These are phyloP conservation scores for Oscheius sp. DNA, from an alignment of 1,140 invertebrate species.

Conservation along the genomic window DNA sequence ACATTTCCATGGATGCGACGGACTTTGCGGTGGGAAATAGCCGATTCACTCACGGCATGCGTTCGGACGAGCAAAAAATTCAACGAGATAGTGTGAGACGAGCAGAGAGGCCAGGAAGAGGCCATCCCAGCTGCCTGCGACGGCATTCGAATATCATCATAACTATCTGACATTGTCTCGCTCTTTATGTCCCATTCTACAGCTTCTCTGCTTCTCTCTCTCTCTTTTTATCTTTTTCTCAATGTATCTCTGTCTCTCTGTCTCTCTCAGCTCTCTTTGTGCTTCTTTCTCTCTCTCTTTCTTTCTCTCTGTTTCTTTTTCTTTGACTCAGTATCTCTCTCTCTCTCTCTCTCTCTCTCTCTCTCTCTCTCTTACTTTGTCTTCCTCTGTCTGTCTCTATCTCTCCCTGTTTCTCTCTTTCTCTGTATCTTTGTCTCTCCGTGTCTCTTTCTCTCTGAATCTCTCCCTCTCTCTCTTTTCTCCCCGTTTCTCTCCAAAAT, in stretches of 20 bases:
- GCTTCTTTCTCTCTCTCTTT: not conserved
- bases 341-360: constrained; percentile 7
- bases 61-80: not conserved
- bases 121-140: not conserved
- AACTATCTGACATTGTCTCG: not conserved
- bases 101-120: no score
- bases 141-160: not conserved
- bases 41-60: not conserved
- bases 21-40: not conserved
- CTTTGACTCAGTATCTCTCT: not conserved
- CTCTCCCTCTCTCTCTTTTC: no score
- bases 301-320: not conserved
- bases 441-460: no score
- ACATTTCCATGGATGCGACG: not conserved
- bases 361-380: not conserved
- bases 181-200: not conserved
- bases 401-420: not conserved
- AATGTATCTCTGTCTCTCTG: not conserved
- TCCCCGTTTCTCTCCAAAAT: no score
- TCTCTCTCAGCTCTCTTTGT: not conserved
- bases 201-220: not conserved
- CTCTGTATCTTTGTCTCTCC: no score
- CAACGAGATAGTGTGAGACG: not conserved
- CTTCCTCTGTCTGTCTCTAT: not conserved
- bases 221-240: not conserved